A percentile compares a stretch with the other conserved stretches of the same genome.
Evolutionary conservation across 2,113 vertebrate species (phyloP).

Genomic region (Ardeotis arabs): DNA sequence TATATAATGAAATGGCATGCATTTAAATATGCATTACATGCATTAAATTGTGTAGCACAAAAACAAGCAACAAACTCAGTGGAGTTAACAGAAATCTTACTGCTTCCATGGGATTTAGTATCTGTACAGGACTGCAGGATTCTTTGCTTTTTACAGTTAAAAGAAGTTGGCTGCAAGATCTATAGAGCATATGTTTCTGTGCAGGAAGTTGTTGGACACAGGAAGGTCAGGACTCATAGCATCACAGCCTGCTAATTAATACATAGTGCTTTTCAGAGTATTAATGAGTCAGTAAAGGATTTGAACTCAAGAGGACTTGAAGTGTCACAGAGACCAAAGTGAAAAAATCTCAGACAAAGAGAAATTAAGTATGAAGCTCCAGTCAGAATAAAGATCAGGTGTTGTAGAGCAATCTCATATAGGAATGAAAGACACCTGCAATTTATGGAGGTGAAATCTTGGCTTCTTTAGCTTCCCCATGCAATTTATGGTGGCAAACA

Average conservation of each 20-base stretch:
- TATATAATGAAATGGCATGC: not conserved
- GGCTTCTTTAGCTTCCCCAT: not conserved
- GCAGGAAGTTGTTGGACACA: not conserved
- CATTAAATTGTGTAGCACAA: not conserved
- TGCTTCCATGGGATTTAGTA: not conserved
- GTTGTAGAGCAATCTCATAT: not conserved
- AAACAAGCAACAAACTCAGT: not conserved
- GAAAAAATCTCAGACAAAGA: not conserved
- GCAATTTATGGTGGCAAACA: slow-evolving; percentile 18
- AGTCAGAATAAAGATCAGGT: not conserved
- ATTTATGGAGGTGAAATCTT: not conserved
- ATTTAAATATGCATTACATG: not conserved
- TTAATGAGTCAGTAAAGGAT: not conserved
- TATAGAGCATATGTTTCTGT: not conserved
- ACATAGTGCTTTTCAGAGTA: not conserved
- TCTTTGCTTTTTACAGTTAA: not conserved
- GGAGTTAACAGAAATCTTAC: not conserved
- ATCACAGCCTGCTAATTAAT: not conserved
- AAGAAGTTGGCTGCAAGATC: not conserved
- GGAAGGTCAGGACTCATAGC: not conserved
- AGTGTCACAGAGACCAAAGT: not conserved
- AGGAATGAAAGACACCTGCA: slow-evolving; percentile 18
- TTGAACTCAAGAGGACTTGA: not conserved
- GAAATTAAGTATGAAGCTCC: not conserved
- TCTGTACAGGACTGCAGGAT: not conserved